A percentile compares a stretch with the other conserved stretches of the same genome.
Evolutionary conservation across 1,140 invertebrate species (phyloP).

Genomic region (Carposina sasakii): DNA sequence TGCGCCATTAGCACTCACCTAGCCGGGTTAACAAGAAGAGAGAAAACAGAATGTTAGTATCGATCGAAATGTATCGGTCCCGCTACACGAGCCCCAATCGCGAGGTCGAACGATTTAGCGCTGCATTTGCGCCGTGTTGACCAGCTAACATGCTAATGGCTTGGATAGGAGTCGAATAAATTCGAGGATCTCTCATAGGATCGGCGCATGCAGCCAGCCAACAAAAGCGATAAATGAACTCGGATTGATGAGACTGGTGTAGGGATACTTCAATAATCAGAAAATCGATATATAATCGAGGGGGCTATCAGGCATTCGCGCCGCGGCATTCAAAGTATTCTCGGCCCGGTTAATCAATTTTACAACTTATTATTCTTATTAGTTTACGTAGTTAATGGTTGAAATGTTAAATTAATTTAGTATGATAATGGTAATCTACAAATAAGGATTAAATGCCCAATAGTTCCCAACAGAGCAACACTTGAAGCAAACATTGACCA

Average conservation of each 20-base stretch:
- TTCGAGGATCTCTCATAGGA: slow-evolving; percentile 14
- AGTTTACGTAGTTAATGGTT: slow-evolving; percentile 71
- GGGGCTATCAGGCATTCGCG: slow-evolving; percentile 72
- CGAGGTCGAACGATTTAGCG: slow-evolving; percentile 40
- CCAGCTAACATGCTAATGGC: no score
- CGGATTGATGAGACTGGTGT: slow-evolving; percentile 59
- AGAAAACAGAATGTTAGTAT: slow-evolving; percentile 75
- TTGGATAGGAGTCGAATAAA: no score
- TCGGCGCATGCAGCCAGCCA: slow-evolving; percentile 55
- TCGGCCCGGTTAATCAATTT: slow-evolving; percentile 67
- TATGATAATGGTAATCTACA: slow-evolving; percentile 71
- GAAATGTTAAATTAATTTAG: slow-evolving; percentile 70
- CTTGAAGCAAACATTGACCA: slow-evolving; percentile 42
- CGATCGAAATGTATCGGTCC: slow-evolving; percentile 69
- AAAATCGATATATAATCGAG: slow-evolving; percentile 41
- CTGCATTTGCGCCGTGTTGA: no score
- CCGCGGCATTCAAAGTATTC: slow-evolving; percentile 54
- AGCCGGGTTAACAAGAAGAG: slow-evolving; percentile 74
- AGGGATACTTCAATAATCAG: slow-evolving; percentile 42
- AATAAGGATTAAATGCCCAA: slow-evolving; percentile 72
- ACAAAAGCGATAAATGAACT: slow-evolving; percentile 60
- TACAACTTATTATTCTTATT: slow-evolving; percentile 54
- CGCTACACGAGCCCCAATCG: slow-evolving; percentile 60
- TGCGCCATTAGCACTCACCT: slow-evolving; percentile 80
- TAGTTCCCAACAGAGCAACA: slow-evolving; percentile 66